These are phyloP conservation scores for Cyanistes caeruleus DNA, from an alignment of 2,113 vertebrate species.

Conservation along the genomic window DNA sequence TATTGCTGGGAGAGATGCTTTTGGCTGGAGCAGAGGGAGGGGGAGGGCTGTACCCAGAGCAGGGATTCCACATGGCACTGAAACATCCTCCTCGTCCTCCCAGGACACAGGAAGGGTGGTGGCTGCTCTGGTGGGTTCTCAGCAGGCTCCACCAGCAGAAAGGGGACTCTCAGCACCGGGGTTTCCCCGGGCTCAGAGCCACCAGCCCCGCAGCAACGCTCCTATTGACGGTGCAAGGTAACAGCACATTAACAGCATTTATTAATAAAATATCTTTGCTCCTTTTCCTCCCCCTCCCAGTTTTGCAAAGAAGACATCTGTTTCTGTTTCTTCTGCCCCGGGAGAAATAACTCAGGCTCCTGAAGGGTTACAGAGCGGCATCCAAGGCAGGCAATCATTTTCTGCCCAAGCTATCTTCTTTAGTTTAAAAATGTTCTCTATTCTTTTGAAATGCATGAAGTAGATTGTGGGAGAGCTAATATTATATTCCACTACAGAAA, in stretches of 20 bases:
- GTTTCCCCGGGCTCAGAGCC: background rate
- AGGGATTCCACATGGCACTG: background rate
- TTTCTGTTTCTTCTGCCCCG: background rate
- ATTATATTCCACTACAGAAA: slow-evolving; percentile 67
- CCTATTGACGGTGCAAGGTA: background rate
- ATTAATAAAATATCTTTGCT: background rate
- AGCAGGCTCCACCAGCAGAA: background rate
- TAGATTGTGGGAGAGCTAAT: slow-evolving; percentile 65
- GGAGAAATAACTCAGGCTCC: background rate
- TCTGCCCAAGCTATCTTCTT: slow-evolving; percentile 53
- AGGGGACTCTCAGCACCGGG: background rate
- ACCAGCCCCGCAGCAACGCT: background rate
- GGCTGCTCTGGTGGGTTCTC: background rate
- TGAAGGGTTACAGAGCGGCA: slow-evolving; percentile 52
- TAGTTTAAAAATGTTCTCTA: slow-evolving; percentile 59
- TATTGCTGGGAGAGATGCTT: background rate
- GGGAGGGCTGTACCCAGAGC: background rate
- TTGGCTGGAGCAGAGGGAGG: background rate
- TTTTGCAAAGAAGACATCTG: background rate
- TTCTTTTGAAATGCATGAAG: slow-evolving; percentile 66
- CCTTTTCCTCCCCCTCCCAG: background rate
- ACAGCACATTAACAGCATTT: background rate
- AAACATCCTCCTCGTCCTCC: background rate
- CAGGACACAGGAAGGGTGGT: background rate
- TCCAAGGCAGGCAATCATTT: slow-evolving; percentile 44